Conservation (phyloP, 1,140 invertebrate species). For the Laupala kohalensis region DNA sequence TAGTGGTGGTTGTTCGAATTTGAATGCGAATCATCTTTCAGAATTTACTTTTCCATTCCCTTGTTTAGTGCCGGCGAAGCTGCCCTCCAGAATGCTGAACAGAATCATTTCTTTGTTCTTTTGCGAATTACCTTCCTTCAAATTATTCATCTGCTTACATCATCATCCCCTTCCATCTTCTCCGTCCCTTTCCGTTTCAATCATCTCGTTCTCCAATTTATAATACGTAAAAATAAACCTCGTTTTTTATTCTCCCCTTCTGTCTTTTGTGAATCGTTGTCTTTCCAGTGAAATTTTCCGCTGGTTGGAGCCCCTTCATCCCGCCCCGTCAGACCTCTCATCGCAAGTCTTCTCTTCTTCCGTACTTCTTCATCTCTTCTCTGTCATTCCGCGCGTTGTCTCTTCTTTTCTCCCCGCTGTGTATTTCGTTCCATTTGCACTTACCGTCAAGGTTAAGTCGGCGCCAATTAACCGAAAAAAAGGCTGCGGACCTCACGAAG, state of each 20-base stretch:
- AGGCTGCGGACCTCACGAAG: neutral
- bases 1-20: neutral
- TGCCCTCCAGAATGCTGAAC: neutral
- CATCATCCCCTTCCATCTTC: neutral
- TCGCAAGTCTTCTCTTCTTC: neutral
- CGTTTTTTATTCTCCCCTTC: neutral
- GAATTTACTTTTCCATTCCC: neutral
- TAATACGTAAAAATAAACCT: constrained; percentile 1
- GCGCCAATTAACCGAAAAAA: constrained; percentile 9
- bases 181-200: constrained; percentile 1
- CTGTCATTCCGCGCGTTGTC: neutral
- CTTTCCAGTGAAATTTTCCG: constrained; percentile 9
- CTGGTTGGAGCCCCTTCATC: neutral
- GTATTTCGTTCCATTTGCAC: constrained; percentile 9
- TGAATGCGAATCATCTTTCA: neutral
- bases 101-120: neutral
- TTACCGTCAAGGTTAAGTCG: constrained; percentile 9
- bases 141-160: constrained; percentile 2
- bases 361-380: neutral
- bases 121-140: neutral
- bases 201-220: constrained; percentile 6
- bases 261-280: neutral
- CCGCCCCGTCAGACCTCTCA: neutral
- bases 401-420: neutral
- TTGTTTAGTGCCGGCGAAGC: neutral